These are phyloP conservation scores for Oenanthe oenanthe DNA, from an alignment of 2,113 vertebrate species.

Conservation along the genomic window DNA sequence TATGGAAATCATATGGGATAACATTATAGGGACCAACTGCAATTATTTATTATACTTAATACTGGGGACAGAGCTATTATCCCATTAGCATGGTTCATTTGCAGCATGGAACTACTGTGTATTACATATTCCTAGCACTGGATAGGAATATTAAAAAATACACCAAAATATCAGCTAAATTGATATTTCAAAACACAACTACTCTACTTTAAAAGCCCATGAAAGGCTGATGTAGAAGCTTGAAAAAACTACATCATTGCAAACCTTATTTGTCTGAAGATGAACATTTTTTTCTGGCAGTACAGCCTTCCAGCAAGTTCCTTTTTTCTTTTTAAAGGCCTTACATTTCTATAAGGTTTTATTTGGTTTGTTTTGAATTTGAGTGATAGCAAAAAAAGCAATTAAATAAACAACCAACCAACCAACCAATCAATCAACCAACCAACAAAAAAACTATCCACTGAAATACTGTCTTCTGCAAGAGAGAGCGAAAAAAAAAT, in stretches of 20 bases:
- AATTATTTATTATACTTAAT: background rate
- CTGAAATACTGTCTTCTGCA: background rate
- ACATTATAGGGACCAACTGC: background rate
- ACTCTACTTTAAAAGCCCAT: background rate
- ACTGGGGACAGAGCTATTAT: background rate
- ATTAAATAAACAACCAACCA: background rate
- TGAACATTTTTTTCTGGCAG: background rate
- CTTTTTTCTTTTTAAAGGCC: no score
- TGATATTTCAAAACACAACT: background rate
- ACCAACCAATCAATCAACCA: background rate
- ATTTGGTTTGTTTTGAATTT: background rate
- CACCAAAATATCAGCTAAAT: background rate
- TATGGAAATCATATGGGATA: background rate
- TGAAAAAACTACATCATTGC: background rate
- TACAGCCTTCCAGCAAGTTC: background rate
- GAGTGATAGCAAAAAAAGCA: background rate
- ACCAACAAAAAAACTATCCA: background rate
- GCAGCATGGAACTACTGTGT: background rate
- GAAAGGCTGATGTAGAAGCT: background rate
- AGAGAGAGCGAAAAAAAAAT: background rate
- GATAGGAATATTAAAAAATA: background rate
- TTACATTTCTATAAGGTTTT: background rate
- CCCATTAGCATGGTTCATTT: background rate
- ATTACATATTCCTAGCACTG: background rate
- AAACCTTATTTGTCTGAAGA: background rate